A percentile compares a stretch with the other conserved stretches of the same genome.
Evolutionary conservation across 2,113 vertebrate species (phyloP).

Genomic region (human): DNA sequence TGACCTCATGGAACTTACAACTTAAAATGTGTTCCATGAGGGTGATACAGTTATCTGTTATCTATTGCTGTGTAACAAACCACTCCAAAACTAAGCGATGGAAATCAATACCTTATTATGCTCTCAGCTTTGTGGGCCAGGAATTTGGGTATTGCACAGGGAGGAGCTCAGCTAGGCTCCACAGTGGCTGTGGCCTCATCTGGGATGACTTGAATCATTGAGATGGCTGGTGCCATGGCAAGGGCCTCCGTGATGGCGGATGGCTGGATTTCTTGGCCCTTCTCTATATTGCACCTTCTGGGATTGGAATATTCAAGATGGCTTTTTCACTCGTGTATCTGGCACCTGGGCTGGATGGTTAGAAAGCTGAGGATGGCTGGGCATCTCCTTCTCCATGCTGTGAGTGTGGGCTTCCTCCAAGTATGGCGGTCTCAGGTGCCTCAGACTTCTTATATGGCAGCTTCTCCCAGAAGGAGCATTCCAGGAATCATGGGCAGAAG

Average conservation of each 20-base stretch:
- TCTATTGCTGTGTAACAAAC: accelerated
- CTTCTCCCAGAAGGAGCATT: neutral
- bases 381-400: neutral
- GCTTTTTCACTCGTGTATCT: neutral
- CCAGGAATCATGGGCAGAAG: neutral
- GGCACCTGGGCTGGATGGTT: neutral
- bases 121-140: neutral
- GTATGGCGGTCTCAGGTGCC: neutral
- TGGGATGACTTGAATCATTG: neutral
- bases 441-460: too few relatives aligned
- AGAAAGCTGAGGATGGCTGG: too few relatives aligned
- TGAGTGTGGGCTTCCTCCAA: neutral
- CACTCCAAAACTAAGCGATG: neutral
- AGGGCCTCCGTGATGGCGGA: accelerated
- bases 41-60: neutral
- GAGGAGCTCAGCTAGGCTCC: neutral
- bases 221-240: too few relatives aligned
- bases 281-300: accelerated
- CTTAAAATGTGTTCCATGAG: neutral
- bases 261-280: neutral
- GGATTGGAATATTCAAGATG: neutral
- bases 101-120: neutral
- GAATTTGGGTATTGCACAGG: accelerated
- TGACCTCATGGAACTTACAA: neutral
- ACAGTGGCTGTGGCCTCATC: neutral